Evolutionary conservation across 2,888 invertebrate genomes (phyloP).

Genomic region (Micoletzkya japonica): DNA sequence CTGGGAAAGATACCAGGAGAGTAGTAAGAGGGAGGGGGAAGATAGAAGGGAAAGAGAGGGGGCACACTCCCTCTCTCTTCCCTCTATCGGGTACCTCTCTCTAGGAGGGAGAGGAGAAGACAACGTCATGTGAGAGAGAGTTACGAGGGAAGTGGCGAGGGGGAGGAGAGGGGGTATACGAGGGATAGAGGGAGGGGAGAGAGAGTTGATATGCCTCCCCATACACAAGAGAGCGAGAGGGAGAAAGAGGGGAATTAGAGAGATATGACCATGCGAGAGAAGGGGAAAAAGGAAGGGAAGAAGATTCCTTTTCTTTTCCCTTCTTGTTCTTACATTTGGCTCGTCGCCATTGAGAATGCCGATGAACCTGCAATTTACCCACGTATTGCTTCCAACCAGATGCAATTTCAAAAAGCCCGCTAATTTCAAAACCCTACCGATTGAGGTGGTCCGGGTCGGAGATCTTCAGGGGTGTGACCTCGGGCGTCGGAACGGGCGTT

Average conservation of each 20-base stretch:
- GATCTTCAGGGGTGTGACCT: constrained; percentile 15
- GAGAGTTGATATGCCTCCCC: no score
- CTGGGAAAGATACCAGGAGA: no score
- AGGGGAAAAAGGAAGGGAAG: constrained; percentile 1
- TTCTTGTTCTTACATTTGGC: constrained; percentile 9
- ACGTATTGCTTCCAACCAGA: background rate
- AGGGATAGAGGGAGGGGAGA: background rate
- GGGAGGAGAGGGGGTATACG: background rate
- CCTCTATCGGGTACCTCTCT: no score
- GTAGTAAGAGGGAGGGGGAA: no score
- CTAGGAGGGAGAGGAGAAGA: no score
- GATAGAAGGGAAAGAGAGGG: no score
- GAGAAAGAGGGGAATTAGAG: background rate
- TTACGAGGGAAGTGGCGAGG: constrained; percentile 1
- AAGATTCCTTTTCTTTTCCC: constrained; percentile 15
- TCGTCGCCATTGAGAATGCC: constrained; percentile 18
- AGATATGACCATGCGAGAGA: background rate
- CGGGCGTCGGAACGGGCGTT: background rate
- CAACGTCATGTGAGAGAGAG: no score
- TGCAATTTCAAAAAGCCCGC: background rate
- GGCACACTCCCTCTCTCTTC: no score
- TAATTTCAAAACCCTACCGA: constrained; percentile 3
- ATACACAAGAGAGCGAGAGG: background rate
- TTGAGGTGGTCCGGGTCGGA: constrained; percentile 28
- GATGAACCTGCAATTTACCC: constrained; percentile 30